Evolutionary conservation across 2,113 vertebrate species (phyloP), one percentile per base, ranked within the genome.

Genomic region (Cyprinodon brontotheroides): DNA sequence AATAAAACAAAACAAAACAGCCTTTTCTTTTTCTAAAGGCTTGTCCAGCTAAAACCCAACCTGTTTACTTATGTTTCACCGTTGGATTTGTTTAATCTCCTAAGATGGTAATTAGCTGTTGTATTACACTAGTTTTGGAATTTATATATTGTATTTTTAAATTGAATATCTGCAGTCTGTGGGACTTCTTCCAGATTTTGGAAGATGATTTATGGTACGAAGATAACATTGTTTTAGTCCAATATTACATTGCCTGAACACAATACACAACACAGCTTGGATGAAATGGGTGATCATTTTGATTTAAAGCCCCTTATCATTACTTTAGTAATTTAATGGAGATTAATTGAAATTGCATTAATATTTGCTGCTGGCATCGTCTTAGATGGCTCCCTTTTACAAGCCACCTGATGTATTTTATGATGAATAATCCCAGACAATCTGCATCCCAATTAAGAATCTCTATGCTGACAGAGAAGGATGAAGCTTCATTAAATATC

Each of bases 401-500:
- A 66, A 77, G 69, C 70, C 64, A 77, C 36, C 59, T 79, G 29
- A 85, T 80, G 68, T 80, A 75, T 76, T 90, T 79, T 75, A 85
- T 74, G 69, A 68, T 29, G 75, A 85, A 78, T 66, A 81, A 83
- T 67, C 71, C 75, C 5, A 13, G 63, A 86, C 78, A 89, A 85
- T 83, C 75, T 78, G 53, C 20, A 40, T 72, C 75, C 72, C 77
- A 83, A 84, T 93, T 89, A 89, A 75, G 37, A 82, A 68, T 70
- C 71, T 68, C 1, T 14, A 57, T 0, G 29, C 36, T 72, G 81
- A 86, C 60, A 83, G 70, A 85, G 72, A 86, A 60, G 69, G 62
- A 60, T 68, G 40, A 83, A 72, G 76, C 78, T 80, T 90, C 81
- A 92, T 89, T 92, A 90, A 93, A 87, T 81, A 90, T 83, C 64